Base-by-base conservation (phyloP, 2,797 vertebrate genomes). In the Echiichthys vipera region DNA sequence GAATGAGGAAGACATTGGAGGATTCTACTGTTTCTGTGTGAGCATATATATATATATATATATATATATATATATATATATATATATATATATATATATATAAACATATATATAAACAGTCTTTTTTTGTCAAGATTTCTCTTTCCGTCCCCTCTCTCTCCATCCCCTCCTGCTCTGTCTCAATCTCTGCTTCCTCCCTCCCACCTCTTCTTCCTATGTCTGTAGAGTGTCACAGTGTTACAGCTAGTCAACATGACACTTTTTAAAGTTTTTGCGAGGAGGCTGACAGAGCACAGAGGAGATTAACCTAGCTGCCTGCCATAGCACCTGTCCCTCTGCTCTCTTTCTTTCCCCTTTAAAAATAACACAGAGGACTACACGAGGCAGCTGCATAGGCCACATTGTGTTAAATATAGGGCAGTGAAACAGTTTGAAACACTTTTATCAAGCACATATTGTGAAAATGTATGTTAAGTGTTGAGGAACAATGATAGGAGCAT, bases 181-280 rank as follows among this genome's bases (percentile, higher is more conserved):
- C 84, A 74, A 73, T 82, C 77, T 78, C 71, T 39, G 55, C 74
- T 70, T 81, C 81, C 54, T 39, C 54, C 71, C 77, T 70, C 78
- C 78, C 69, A 59, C 83, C 70, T 78, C 78, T 65, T 86, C 82
- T 74, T 85, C 82, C 73, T 68, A 53, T 79, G 88, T 89, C 91
- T 91, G 91, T 80, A 34, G 83, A 91, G 84, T 91, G 87, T 92
- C 91, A 90, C 68, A 2, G 80, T 84, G 89, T 84, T 86, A 84
- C 80, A 79, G 90, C 83, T 47, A 87, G 88, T 89, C 91, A 88
- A 89, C 88, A 84, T 91, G 90, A 91, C 90, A 91, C 88, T 89
- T 92, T 92, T 86, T 83, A 80, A 89, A 92, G 88, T 91, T 93
- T 36, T 89, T 78, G 84, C 59, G 56, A 89, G 83, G 83, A 84